Evolutionary conservation across 1,140 invertebrate genomes (phyloP), one percentile per base, ranked within the genome.

Genomic region (Calliphora vicina): DNA sequence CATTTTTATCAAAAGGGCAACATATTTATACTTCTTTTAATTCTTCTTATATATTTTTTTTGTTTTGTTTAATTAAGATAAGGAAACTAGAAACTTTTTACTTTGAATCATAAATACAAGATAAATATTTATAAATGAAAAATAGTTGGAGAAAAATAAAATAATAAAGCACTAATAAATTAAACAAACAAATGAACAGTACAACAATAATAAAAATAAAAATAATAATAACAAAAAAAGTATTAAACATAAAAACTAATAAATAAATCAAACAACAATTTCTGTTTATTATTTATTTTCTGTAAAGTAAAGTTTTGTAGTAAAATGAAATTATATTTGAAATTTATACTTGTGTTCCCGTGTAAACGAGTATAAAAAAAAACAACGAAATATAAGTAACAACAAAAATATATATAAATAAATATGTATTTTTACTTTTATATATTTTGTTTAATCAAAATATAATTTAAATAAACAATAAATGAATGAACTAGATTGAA

Each of bases 211-310:
- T 78, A 20, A 45, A 74, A 29, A n/a, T n/a, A n/a, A n/a, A n/a
- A n/a, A n/a, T n/a, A n/a, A n/a, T n/a, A n/a, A n/a, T n/a, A n/a
- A n/a, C n/a, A n/a, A n/a, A 74, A 29, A 78, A 25, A 45, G 6
- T 35, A 35, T 35, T 35, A 45, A 78, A 10, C 13, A 42, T 4
- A 76, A 20, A 78, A 23, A 78, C 74, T 50, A 50, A 50, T 50
- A 50, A 43, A 43, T 43, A 78, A 78, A 78, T 43, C 74, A 78
- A 78, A 78, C 74, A 78, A 78, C 74, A 78, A 78, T 78, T 78
- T 78, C 74, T 78, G 74, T 78, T 78, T 78, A 43, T 43, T 76
- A 29, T 76, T 78, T 42, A 10, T 73, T 29, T 74, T 74, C 12
- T 50, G 17, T 50, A 50, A 17, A 50, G 12, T 43, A 43, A 50